Evolutionary conservation across 2,113 vertebrate genomes (phyloP).

Genomic region (Philantomba maxwellii): DNA sequence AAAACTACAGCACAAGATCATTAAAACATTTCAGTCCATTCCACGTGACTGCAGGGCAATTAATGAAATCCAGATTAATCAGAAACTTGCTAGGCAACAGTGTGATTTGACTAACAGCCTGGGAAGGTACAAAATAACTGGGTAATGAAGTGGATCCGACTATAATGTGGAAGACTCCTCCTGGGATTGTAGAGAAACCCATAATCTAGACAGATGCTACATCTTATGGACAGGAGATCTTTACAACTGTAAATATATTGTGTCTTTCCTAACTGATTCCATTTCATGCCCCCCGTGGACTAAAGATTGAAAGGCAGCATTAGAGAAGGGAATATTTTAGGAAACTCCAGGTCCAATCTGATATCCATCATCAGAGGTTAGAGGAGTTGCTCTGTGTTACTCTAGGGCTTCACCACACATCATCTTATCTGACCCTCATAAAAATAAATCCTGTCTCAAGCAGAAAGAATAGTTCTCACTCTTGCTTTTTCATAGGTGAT

Average conservation of each 20-base stretch:
- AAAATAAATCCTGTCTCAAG: background rate
- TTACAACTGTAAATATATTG: slow-evolving; percentile 52
- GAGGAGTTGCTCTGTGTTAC: background rate
- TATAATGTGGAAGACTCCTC: slow-evolving; percentile 8
- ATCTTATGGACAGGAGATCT: slow-evolving; percentile 39
- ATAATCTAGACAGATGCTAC: slow-evolving; percentile 55
- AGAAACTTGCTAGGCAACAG: slow-evolving; percentile 32
- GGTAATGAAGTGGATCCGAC: slow-evolving; percentile 52
- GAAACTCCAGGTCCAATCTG: background rate
- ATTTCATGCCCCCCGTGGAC: background rate
- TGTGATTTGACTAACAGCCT: slow-evolving; percentile 48
- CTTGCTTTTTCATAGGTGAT: background rate
- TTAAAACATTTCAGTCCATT: background rate
- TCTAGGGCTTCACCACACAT: background rate
- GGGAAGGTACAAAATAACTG: slow-evolving; percentile 52
- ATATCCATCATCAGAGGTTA: background rate
- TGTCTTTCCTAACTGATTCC: slow-evolving; percentile 64
- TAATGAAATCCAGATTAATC: slow-evolving; percentile 44
- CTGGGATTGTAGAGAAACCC: slow-evolving; percentile 32
- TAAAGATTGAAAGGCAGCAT: background rate
- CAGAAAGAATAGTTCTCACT: background rate
- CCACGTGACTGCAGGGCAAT: background rate
- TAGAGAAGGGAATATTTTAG: background rate
- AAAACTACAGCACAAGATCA: slow-evolving; percentile 36
- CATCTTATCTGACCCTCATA: background rate